phyloP scores from a whole-genome alignment of 1,140 invertebrate genomes.

The Heterodera schachtii region DNA sequence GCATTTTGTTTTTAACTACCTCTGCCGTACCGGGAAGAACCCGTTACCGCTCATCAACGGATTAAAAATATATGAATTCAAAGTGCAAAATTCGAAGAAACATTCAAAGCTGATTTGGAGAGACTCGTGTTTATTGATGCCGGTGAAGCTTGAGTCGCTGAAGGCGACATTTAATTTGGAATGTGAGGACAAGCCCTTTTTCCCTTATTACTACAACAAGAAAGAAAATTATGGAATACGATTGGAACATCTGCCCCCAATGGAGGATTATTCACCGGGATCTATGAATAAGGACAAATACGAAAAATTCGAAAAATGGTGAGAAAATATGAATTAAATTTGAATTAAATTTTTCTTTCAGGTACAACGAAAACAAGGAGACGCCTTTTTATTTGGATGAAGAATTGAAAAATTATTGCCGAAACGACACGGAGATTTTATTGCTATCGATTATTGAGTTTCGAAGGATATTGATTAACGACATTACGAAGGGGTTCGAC shows the following conservation, averaged over 20 bases:
- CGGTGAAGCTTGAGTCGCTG: not conserved
- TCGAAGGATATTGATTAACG: not conserved
- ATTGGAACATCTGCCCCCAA: not conserved
- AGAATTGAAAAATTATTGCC: slow-evolving; percentile 9
- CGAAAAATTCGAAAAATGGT: not conserved
- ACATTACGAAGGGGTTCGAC: not conserved
- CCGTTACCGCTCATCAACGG: not conserved
- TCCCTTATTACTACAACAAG: not conserved
- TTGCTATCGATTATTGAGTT: not conserved
- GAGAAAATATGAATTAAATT: not conserved
- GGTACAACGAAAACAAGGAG: not conserved
- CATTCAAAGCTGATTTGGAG: slow-evolving; percentile 2
- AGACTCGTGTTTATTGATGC: not conserved
- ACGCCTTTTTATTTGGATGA: slow-evolving; percentile 13
- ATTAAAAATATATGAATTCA: slow-evolving; percentile 4
- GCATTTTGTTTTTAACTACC: slow-evolving; percentile 2
- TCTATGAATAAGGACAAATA: slow-evolving; percentile 7
- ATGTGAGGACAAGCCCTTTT: not conserved
- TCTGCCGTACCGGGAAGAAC: not conserved
- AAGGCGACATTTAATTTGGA: slow-evolving; percentile 8
- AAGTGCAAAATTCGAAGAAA: not conserved
- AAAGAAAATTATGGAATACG: not conserved
- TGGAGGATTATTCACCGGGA: not conserved
- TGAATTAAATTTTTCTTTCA: no score
- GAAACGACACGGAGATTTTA: slow-evolving; percentile 15